phyloP scores from a whole-genome alignment of 2,797 vertebrate species.

The Melanotaenia trifasciata region DNA sequence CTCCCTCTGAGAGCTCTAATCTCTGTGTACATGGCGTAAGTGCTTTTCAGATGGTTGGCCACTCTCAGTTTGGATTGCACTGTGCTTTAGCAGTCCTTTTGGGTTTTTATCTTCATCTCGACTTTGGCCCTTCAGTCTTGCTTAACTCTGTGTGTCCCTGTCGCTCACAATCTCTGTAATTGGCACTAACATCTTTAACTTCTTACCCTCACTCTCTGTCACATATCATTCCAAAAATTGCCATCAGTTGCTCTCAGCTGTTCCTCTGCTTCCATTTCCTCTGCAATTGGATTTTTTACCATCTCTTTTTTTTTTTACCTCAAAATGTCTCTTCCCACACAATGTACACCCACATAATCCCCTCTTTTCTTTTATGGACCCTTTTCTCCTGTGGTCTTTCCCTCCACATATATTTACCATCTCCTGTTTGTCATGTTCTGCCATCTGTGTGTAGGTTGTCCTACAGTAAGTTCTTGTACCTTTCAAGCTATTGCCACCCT shows the following conservation, averaged over 20 bases:
- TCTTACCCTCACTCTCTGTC: slow-evolving; percentile 33
- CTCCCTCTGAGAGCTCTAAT: slow-evolving; percentile 61
- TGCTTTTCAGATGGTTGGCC: slow-evolving; percentile 56
- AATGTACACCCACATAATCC: slow-evolving; percentile 13
- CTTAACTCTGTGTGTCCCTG: slow-evolving; percentile 27
- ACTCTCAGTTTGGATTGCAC: slow-evolving; percentile 37
- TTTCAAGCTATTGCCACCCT: background rate
- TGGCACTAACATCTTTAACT: slow-evolving; percentile 26
- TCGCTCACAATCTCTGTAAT: slow-evolving; percentile 11
- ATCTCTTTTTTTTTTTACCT: slow-evolving; percentile 11
- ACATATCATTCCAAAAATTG: slow-evolving; percentile 29
- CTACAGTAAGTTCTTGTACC: background rate
- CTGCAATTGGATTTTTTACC: slow-evolving; percentile 26
- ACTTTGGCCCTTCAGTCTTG: slow-evolving; percentile 17
- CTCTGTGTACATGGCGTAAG: slow-evolving; percentile 52
- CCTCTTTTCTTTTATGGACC: background rate
- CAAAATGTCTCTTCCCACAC: slow-evolving; percentile 12
- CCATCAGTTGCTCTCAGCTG: slow-evolving; percentile 19
- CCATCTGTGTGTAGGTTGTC: slow-evolving; percentile 2
- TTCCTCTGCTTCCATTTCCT: slow-evolving; percentile 19
- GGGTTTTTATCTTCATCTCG: slow-evolving; percentile 42
- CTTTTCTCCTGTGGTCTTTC: slow-evolving; percentile 20
- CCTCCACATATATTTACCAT: slow-evolving; percentile 15
- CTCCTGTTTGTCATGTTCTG: slow-evolving; percentile 5
- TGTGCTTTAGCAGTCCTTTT: slow-evolving; percentile 45